Evolutionary conservation across 2,797 vertebrate species (phyloP).

Genomic region (Phataginus tetradactyla): DNA sequence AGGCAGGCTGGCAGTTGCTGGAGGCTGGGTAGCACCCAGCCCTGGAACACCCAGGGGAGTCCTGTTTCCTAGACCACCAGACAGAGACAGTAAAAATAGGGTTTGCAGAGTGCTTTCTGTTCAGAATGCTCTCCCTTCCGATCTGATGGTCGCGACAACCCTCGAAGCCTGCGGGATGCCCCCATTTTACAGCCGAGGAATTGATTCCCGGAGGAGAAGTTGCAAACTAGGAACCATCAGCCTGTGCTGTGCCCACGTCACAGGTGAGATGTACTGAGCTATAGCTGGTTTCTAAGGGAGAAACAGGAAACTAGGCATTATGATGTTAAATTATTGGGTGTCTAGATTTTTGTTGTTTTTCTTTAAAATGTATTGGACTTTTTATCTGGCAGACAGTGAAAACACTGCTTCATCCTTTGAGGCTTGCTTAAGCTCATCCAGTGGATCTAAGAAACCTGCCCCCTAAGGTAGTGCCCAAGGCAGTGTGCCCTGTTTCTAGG

Average conservation of each 20-base stretch:
- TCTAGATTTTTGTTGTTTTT: neutral
- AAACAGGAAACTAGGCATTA: neutral
- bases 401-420: neutral
- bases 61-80: neutral
- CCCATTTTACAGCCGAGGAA: neutral
- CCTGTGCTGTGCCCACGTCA: neutral
- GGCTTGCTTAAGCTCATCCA: neutral
- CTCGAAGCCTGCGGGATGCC: fast-evolving
- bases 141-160: neutral
- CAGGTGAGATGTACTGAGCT: neutral
- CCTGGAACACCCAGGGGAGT: neutral
- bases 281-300: neutral
- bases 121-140: neutral
- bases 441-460: neutral
- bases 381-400: neutral
- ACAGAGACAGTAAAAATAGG: fast-evolving
- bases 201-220: neutral
- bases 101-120: neutral
- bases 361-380: neutral
- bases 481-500: neutral
- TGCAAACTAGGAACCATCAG: neutral
- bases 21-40: too few relatives aligned
- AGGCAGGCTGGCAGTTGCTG: neutral
- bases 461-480: neutral
- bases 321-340: neutral